A percentile compares a stretch with the other conserved stretches of the same genome.
Evolutionary conservation across 2,797 vertebrate genomes (phyloP).

Genomic region (Capromys pilorides): DNA sequence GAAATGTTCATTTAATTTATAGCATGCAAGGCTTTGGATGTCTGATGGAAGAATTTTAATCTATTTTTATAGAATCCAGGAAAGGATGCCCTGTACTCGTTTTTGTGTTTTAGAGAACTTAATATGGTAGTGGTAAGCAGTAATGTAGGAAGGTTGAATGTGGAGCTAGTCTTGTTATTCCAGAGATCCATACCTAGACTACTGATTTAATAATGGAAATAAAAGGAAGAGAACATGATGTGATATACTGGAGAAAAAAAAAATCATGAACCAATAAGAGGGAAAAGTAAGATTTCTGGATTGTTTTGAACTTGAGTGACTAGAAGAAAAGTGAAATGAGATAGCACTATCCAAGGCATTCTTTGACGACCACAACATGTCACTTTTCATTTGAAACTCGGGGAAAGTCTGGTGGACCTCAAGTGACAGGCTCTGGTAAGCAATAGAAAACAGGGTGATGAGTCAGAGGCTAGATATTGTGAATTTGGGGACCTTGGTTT

Average conservation of each 20-base stretch:
- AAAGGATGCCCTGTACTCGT: background rate
- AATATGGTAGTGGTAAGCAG: background rate
- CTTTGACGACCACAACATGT: no score
- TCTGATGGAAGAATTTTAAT: background rate
- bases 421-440: background rate
- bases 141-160: background rate
- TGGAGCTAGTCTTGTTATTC: background rate
- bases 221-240: background rate
- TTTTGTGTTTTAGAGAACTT: constrained; percentile 11
- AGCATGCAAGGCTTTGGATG: background rate
- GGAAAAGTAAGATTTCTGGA: background rate
- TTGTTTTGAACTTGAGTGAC: background rate
- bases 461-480: background rate
- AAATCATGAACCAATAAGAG: background rate
- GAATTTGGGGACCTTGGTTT: background rate
- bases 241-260: background rate
- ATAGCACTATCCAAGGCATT: background rate
- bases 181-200: background rate
- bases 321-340: background rate
- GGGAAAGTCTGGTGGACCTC: background rate
- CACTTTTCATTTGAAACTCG: background rate
- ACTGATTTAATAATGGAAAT: background rate
- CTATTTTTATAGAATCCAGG: background rate
- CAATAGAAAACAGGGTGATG: background rate
- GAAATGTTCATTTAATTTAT: constrained; percentile 11